Base-by-base conservation (phyloP, 2,113 vertebrate genomes). In the Nanorana parkeri region DNA sequence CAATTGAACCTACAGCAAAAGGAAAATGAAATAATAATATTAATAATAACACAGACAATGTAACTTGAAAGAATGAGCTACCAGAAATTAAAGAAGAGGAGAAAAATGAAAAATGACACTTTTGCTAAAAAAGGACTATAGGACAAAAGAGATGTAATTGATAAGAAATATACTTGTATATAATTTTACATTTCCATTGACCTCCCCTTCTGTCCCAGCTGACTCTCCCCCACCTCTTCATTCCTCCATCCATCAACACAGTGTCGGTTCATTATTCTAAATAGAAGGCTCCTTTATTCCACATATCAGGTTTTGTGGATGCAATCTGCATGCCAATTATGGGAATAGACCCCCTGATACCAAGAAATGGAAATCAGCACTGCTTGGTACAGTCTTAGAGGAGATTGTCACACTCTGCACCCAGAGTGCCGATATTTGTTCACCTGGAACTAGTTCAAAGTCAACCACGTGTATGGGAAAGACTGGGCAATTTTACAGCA, bases 251-350 rank as follows among this genome's bases (percentile, higher is more conserved):
- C 96, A 97, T 99, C 98, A 99, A 96, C 91, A 93, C 86, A 93
- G 89, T 93, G 91, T 97, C 96, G 92, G 96, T 95, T 83, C 80
- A 83, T 99, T 96, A 97, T 96, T 99, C 95, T 96, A 96, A 96
- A 93, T 90, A 97, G 96, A 95, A 90, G 89, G 91, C 91, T 92
- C 94, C 94, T 95, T 96, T 95, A 95, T 97, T 88, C 88, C 90
- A 93, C 90, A 91, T 94, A 94, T 91, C 94, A 92, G 95, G 93
- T 93, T 96, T 96, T 97, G 95, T 94, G 93, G 95, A 96, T 94
- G 95, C 98, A 98, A 99, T 99, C 98, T 98, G 97, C 97, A 99
- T 99, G 97, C 96, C 97, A 99, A 99, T 99, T 99, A 99, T 96
- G 74, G 68, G 92, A 88, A 94, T 95, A 96, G 96, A 96, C 96